A percentile compares a stretch with the other conserved stretches of the same genome.
Conservation (phyloP, 2,888 invertebrate genomes). For the Margaritifera margaritifera region DNA sequence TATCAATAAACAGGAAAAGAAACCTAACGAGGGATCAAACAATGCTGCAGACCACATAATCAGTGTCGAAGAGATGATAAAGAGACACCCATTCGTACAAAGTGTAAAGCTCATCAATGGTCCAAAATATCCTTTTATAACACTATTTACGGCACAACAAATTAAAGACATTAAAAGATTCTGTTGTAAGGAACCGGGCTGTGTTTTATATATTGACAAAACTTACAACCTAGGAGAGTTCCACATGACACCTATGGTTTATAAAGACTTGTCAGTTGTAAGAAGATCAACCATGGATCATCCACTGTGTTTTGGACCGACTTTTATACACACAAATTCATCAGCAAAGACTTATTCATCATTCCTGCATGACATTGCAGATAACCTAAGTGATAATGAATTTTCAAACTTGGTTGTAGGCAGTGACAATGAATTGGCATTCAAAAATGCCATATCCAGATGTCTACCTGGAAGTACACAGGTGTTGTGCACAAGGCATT, state of each 20-base stretch:
- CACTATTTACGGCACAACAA: no score
- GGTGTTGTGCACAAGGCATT: conserved; percentile 2
- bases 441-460: neutral
- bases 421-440: conserved; percentile 5
- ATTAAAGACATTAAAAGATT: no score
- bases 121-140: no score
- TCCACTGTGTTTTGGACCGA: conserved; percentile 9
- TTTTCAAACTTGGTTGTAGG: neutral
- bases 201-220: conserved; percentile 5
- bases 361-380: conserved; percentile 7
- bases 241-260: conserved; percentile 6
- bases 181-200: no score
- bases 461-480: conserved; percentile 3
- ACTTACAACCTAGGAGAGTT: conserved; percentile 7
- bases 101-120: no score
- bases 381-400: conserved; percentile 4
- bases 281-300: neutral
- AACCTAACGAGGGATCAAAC: no score
- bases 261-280: conserved; percentile 2
- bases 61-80: no score
- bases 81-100: no score
- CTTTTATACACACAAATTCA: conserved; percentile 1
- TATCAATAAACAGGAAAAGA: no score
- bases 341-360: conserved; percentile 1
- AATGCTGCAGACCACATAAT: no score